Base-by-base conservation (phyloP, 2,797 vertebrate genomes). In the Acanthopagrus latus region DNA sequence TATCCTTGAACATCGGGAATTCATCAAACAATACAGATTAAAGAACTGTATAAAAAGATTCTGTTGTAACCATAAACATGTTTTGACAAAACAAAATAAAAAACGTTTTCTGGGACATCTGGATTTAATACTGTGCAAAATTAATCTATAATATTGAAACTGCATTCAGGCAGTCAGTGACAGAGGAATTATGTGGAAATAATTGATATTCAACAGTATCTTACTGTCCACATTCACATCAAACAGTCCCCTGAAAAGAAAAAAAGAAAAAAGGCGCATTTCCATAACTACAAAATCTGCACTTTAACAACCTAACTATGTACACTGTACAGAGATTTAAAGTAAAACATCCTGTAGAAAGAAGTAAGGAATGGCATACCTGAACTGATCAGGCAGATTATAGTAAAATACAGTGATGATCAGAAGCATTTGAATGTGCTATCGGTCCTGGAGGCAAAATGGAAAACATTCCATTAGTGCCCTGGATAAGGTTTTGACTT, bases 271-370 rank as follows among this genome's bases (percentile, higher is more conserved):
- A 95, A 95, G 95, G 95, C 93, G 93, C 91, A 94, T 94, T 96
- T 94, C 91, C 94, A 91, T 97, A 97, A 97, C 95, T 97, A 97
- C 96, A 98, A 97, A 97, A 96, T 94, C 94, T 93, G 92, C 92
- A 96, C 94, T 95, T 93, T 91, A 97, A 96, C 93, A 96, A 91
- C 93, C 87, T 91, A 88, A 72, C 69, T 97, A 97, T 98, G 91
- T 98, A 98, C 97, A 98, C 92, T 96, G 95, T 97, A 97, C 96
- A 97, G 94, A 95, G 83, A 93, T 95, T 82, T 87, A 73, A 95
- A 96, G 93, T 96, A 91, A 96, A 96, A 96, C 95, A 96, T 95
- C 94, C 95, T 90, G 95, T 97, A 96, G 95, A 97, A 88, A 96
- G 94, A 93, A 75, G 68, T 20, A 51, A 72, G 8, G 27, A 64